Evolutionary conservation across 2,888 invertebrate genomes (phyloP).

Genomic region (Cataglyphis albicans): DNA sequence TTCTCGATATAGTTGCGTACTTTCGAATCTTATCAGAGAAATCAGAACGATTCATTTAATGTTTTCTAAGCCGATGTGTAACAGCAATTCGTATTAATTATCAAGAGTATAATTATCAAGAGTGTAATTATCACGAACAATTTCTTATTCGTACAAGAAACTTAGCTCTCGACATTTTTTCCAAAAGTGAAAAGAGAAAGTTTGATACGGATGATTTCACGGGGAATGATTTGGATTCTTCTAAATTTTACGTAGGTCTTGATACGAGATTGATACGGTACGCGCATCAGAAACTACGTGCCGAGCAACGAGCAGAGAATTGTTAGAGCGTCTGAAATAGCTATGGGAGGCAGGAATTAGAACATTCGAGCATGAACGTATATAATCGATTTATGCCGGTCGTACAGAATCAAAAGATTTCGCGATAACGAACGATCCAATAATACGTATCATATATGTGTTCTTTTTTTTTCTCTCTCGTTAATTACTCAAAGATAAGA

Average conservation of each 20-base stretch:
- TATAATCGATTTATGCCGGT: slow-evolving; percentile 32
- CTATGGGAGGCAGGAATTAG: slow-evolving; percentile 35
- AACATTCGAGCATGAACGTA: slow-evolving; percentile 22
- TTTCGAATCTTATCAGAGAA: slow-evolving; percentile 23
- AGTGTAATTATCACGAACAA: background rate
- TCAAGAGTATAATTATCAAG: background rate
- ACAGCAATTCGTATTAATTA: background rate
- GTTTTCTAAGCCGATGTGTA: slow-evolving; percentile 22
- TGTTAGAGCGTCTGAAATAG: slow-evolving; percentile 46
- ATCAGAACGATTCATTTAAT: slow-evolving; percentile 10
- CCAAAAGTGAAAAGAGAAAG: background rate
- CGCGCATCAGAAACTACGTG: background rate
- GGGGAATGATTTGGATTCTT: background rate
- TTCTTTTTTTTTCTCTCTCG: slow-evolving; percentile 6
- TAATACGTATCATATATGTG: background rate
- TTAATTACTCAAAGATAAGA: slow-evolving; percentile 1
- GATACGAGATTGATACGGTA: slow-evolving; percentile 18
- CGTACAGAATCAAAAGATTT: background rate
- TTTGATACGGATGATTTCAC: background rate
- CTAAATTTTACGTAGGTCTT: slow-evolving; percentile 7
- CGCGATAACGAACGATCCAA: background rate
- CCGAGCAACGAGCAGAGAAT: slow-evolving; percentile 11
- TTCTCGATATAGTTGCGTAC: slow-evolving; percentile 3
- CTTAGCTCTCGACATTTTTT: background rate
- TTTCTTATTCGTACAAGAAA: slow-evolving; percentile 10